Evolutionary conservation across 2,888 invertebrate species (phyloP).

Genomic region (Geotrupes spiniger): DNA sequence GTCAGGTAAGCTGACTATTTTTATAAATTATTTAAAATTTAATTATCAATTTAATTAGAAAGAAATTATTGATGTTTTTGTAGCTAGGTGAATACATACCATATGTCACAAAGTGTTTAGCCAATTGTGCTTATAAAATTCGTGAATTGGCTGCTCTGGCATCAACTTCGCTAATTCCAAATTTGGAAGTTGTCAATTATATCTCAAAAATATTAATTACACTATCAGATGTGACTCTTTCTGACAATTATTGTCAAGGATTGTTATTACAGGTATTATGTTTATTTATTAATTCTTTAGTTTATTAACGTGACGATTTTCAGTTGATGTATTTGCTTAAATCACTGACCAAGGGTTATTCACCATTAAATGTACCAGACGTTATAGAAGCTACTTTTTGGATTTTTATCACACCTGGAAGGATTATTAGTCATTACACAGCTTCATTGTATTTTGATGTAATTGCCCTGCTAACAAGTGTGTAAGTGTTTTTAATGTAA

Average conservation of each 20-base stretch:
- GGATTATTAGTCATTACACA: constrained; percentile 38
- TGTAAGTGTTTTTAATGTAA: constrained; percentile 23
- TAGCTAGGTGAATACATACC: constrained; percentile 67
- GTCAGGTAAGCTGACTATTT: constrained; percentile 61
- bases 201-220: constrained; percentile 18
- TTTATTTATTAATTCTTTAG: background rate
- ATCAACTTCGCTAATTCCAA: constrained; percentile 58
- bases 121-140: constrained; percentile 65
- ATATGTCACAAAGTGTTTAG: constrained; percentile 61
- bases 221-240: constrained; percentile 31
- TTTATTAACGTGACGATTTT: constrained; percentile 23
- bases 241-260: constrained; percentile 65
- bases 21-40: too few species aligned
- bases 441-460: constrained; percentile 42
- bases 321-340: constrained; percentile 40
- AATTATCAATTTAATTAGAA: too few species aligned
- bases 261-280: constrained; percentile 60
- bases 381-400: constrained; percentile 30
- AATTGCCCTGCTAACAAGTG: constrained; percentile 31
- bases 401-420: constrained; percentile 34
- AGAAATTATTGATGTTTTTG: constrained; percentile 36
- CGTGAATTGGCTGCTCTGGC: constrained; percentile 73
- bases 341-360: constrained; percentile 24
- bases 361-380: constrained; percentile 19
- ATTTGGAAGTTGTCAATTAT: constrained; percentile 30